Evolutionary conservation across 2,113 vertebrate genomes (phyloP), one percentile per base, ranked within the genome.

Genomic region (Anhinga anhinga): DNA sequence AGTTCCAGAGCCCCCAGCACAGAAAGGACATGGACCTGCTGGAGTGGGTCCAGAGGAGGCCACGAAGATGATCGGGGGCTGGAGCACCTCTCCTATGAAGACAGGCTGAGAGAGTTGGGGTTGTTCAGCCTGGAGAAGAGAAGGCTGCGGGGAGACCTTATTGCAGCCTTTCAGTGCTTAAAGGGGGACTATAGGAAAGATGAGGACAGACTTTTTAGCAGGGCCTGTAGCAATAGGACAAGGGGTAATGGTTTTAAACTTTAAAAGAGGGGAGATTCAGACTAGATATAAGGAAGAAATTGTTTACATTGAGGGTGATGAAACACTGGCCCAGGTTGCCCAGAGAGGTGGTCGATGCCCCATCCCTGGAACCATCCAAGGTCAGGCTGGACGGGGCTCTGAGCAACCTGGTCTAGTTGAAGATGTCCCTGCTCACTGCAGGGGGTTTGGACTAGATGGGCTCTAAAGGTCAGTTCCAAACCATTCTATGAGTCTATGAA

Each of bases 91-190:
- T 49, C 1, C 66, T n/a, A 2, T 13, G 44, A 9, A 3, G 66
- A 18, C 8, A n/a, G 66, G 16, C 22, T 34, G 66, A 13, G 66
- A 17, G 42, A 47, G 44, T 13, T 69, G 66, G 66, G 44, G 22
- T 7, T 26, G 32, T 10, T 26, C 66, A 69, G 66, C 32, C 65
- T 42, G 27, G 40, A 10, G 44, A 18, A 1, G 66, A 26, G 32
- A 10, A n/a, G 32, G 44, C 66, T n/a, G 0, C 5, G 2, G 7
- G 22, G 22, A 47, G 44, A n/a, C 44, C 32, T 47, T 17, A 13
- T 2, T 13, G 44, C 2, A 2, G 22, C 58, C 32, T n/a, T 4
- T 5, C 16, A 26, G 11, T 13, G 1, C 44, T 5, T n/a, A 25
- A n/a, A 65, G 58, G 27, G 40, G 18, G 19, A 5, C 13, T 16